Percentiles rank a stretch among this genome's conserved stretches.
These are phyloP conservation scores for Papilio dardanus DNA, from an alignment of 1,140 invertebrate genomes.

Conservation along the genomic window DNA sequence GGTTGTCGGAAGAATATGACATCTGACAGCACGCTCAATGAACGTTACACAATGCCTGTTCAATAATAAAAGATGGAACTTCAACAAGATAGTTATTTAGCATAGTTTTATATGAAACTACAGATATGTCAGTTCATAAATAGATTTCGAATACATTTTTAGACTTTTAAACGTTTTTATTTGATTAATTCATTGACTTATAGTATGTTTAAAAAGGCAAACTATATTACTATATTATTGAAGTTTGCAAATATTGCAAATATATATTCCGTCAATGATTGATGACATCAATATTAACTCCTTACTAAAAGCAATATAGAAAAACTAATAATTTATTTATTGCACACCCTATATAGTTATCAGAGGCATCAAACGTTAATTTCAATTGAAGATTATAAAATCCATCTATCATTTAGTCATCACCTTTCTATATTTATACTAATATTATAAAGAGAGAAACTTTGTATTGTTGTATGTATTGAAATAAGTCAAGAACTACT, in stretches of 20 bases:
- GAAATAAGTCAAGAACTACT: too few species aligned
- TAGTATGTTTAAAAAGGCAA: neutral
- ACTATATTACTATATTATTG: neutral
- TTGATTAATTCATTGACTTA: neutral
- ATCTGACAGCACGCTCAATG: neutral
- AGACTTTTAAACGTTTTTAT: neutral
- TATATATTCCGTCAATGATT: neutral
- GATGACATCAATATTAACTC: neutral
- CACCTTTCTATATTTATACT: too few species aligned
- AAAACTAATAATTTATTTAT: slow-evolving; percentile 5
- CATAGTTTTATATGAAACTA: too few species aligned
- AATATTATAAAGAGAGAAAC: too few species aligned
- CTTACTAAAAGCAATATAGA: neutral
- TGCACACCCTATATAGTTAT: neutral
- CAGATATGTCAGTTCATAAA: too few species aligned
- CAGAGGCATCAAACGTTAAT: neutral
- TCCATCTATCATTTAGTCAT: too few species aligned
- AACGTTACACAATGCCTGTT: neutral
- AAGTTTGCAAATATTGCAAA: neutral
- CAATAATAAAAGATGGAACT: neutral
- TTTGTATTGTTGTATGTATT: too few species aligned
- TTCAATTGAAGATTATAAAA: neutral
- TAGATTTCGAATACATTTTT: too few species aligned
- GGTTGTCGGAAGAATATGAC: neutral
- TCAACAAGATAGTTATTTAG: too few species aligned